Evolutionary conservation across 1,140 invertebrate species (phyloP).

Genomic region (Cyclina sinensis): DNA sequence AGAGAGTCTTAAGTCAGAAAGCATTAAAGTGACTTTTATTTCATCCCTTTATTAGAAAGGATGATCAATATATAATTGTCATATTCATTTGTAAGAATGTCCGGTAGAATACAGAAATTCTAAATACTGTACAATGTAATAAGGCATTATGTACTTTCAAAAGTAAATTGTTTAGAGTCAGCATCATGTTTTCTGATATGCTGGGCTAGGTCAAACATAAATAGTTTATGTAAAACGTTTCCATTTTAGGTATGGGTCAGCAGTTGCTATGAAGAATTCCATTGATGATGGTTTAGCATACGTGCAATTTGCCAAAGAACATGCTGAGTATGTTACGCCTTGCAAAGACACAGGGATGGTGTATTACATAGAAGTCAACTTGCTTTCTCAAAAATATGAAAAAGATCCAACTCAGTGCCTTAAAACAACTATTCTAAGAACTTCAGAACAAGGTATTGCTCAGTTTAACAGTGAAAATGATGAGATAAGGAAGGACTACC

Average conservation of each 20-base stretch:
- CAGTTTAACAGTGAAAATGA: slow-evolving; percentile 44
- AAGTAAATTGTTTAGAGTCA: too few relatives aligned
- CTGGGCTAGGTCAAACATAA: too few relatives aligned
- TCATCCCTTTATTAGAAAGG: too few relatives aligned
- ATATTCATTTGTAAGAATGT: too few relatives aligned
- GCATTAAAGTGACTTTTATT: too few relatives aligned
- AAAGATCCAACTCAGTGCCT: slow-evolving; percentile 7
- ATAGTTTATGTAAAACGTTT: too few relatives aligned
- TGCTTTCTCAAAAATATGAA: slow-evolving; percentile 50
- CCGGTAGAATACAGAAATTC: too few relatives aligned
- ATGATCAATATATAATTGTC: too few relatives aligned
- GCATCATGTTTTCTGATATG: too few relatives aligned
- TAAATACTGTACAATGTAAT: too few relatives aligned
- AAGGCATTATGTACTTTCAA: too few relatives aligned
- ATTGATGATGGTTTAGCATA: slow-evolving; percentile 48
- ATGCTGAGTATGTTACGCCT: slow-evolving; percentile 39
- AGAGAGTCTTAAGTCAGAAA: too few relatives aligned
- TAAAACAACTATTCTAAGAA: slow-evolving; percentile 45
- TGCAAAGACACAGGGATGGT: slow-evolving; percentile 63
- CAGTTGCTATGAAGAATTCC: slow-evolving; percentile 18
- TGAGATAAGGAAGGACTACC: slow-evolving; percentile 42
- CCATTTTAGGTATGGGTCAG: slow-evolving; percentile 46
- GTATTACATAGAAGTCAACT: slow-evolving; percentile 60
- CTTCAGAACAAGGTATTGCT: slow-evolving; percentile 35
- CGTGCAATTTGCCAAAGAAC: slow-evolving; percentile 44